phyloP scores from a whole-genome alignment of 2,888 invertebrate genomes.

The Actias luna region DNA sequence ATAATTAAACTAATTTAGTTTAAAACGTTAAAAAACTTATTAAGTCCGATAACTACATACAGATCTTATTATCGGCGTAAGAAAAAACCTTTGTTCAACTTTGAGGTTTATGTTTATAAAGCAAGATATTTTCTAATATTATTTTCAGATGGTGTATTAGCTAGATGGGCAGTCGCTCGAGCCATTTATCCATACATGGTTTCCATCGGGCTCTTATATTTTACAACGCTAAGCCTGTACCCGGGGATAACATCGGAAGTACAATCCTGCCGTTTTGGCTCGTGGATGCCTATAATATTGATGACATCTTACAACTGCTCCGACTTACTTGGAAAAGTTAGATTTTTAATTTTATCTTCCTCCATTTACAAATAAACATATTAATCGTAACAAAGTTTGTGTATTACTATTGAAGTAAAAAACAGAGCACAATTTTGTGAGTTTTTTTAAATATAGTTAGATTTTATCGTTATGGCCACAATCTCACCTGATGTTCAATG shows the following conservation, averaged over 20 bases:
- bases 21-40: no score
- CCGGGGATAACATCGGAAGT: slow-evolving; percentile 96
- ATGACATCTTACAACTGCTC: slow-evolving; percentile 95
- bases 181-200: slow-evolving; percentile 95
- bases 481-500: no score
- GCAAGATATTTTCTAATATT: not conserved
- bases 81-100: no score
- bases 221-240: slow-evolving; percentile 93
- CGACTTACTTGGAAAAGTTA: slow-evolving; percentile 92
- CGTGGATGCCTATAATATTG: slow-evolving; percentile 95
- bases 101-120: not conserved
- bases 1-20: no score
- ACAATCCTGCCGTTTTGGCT: slow-evolving; percentile 89
- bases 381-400: not conserved
- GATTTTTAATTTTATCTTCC: slow-evolving; percentile 14
- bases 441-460: no score
- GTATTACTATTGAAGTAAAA: not conserved
- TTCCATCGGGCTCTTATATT: slow-evolving; percentile 93
- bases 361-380: not conserved
- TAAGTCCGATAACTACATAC: no score
- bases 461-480: no score
- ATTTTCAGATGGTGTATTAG: slow-evolving; percentile 84
- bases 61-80: no score
- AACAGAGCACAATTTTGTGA: no score
- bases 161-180: slow-evolving; percentile 91